Evolutionary conservation across 2,113 vertebrate genomes (phyloP).

Genomic region (Pterocles burchelli): DNA sequence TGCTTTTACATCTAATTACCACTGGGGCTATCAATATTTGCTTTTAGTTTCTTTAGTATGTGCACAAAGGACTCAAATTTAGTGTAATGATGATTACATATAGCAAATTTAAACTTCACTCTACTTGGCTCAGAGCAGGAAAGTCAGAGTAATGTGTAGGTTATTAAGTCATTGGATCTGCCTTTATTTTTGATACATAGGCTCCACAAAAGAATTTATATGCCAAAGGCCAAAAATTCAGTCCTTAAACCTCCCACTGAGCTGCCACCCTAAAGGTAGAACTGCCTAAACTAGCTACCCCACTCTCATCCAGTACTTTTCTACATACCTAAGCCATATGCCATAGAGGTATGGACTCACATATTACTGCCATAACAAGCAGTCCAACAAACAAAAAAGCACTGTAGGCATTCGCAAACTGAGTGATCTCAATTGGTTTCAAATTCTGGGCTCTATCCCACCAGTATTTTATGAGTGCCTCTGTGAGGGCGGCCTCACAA

Average conservation of each 20-base stretch:
- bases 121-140: not conserved
- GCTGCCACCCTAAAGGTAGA: not conserved
- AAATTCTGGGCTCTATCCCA: not conserved
- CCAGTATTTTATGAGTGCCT: not conserved
- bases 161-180: not conserved
- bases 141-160: not conserved
- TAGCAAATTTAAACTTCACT: not conserved
- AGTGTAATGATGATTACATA: not conserved
- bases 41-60: not conserved
- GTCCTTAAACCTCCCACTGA: conserved; percentile 1
- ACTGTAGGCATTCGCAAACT: not conserved
- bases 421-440: not conserved
- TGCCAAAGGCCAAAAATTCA: conserved; percentile 4
- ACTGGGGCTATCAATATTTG: conserved; percentile 5
- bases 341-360: not conserved
- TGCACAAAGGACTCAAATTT: not conserved
- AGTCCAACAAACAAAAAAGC: not conserved
- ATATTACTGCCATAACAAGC: not conserved
- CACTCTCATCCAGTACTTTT: not conserved
- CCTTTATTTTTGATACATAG: not conserved
- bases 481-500: not conserved
- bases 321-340: not conserved
- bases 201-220: not conserved
- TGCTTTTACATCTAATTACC: conserved; percentile 3
- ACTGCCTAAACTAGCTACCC: not conserved